Base-by-base conservation (phyloP, 2,797 vertebrate species). In the Paguma larvata region DNA sequence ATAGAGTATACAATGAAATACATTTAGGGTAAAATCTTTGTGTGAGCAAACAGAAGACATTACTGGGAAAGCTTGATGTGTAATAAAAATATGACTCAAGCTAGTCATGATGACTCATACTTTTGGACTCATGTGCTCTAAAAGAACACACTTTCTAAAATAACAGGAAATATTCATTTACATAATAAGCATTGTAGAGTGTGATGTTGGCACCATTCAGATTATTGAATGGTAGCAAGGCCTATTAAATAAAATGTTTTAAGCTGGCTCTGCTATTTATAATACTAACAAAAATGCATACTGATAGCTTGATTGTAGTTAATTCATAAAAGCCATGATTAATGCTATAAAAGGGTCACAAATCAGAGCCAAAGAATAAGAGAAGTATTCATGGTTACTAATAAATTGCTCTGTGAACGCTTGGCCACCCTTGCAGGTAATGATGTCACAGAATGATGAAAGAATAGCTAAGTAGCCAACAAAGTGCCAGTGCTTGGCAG, bases 391-490 rank as follows among this genome's bases (percentile, higher is more conserved):
- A 85, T 41, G 59, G 97, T 67, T 96, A 48, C 92, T 97, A 95
- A 98, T 97, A 80, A 97, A 98, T 97, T 96, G 87, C 92, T 96
- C 73, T 41, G 75, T 84, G 92, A 90, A 82, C 30, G 12, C 73
- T 97, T 98, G 98, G 97, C 97, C 90, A 96, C 68, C 85, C 92
- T 97, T 86, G 59, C 82, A 94, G 92, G 96, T 94, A 97, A 94
- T 98, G 98, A 98, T 97, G 96, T 97, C 96, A 97, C 95, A 63
- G 75, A 51, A 97, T 98, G 97, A 98, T 95, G 97, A 92, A 95
- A 97, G 97, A 97, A 97, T 97, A 83, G 51, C 85, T 97, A 97
- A 98, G 85, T 16, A 75, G 97, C 97, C 98, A 98, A n/a, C 21
- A 80, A 96, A 96, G 68, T 62, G 65, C 87, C 78, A 44, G 4